A percentile compares a stretch with the other conserved stretches of the same genome.
These are phyloP conservation scores for Hyles euphorbiae DNA, from an alignment of 1,140 invertebrate species.

Conservation along the genomic window DNA sequence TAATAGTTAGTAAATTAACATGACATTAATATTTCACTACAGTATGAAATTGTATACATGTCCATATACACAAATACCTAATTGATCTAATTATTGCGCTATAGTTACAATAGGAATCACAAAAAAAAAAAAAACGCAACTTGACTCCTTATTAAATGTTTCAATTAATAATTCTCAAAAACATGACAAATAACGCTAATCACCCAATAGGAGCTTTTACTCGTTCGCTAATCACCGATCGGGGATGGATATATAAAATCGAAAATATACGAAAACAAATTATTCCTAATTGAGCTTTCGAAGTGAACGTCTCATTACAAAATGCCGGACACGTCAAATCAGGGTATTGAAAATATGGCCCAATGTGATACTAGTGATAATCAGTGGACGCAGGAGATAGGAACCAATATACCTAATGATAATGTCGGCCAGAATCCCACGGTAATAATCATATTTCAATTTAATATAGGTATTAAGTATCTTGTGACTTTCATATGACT, in stretches of 20 bases:
- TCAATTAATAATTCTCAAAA: constrained; percentile 5
- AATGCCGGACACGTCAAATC: constrained; percentile 13
- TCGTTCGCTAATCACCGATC: constrained; percentile 15
- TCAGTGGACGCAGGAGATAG: constrained; percentile 25
- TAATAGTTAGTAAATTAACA: too few relatives aligned
- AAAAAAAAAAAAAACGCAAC: background rate
- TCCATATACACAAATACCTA: too few relatives aligned
- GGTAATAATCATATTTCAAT: constrained; percentile 26
- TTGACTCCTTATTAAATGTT: background rate
- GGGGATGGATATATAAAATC: constrained; percentile 30
- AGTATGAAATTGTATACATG: too few relatives aligned
- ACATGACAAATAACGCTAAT: constrained; percentile 12
- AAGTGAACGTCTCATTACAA: constrained; percentile 15
- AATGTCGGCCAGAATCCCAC: constrained; percentile 19
- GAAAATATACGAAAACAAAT: constrained; percentile 26
- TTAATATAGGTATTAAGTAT: constrained; percentile 10
- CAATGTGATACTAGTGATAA: constrained; percentile 21
- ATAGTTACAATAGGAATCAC: background rate
- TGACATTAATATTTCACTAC: too few relatives aligned
- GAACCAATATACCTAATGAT: constrained; percentile 4
- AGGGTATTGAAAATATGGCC: constrained; percentile 9
- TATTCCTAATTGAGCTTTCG: constrained; percentile 35
- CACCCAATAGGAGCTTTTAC: constrained; percentile 7
- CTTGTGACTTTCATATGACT: background rate
- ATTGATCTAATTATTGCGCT: too few relatives aligned